These are phyloP conservation scores for Hedychridium roseum DNA, from an alignment of 2,888 invertebrate species.

Conservation along the genomic window DNA sequence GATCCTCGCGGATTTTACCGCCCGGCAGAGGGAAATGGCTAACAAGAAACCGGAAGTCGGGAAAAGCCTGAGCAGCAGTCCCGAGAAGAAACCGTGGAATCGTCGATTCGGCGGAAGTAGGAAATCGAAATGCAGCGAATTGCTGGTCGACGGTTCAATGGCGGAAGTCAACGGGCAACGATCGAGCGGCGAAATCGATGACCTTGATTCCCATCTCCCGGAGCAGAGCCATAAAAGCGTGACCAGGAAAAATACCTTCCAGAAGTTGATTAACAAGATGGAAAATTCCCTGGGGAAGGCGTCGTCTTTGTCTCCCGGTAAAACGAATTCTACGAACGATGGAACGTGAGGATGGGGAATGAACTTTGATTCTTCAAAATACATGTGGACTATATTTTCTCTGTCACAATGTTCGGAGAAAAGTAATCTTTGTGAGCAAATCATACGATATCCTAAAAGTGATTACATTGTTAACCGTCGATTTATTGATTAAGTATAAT, in stretches of 20 bases:
- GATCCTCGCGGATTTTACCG: slow-evolving; percentile 45
- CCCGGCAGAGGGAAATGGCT: slow-evolving; percentile 34
- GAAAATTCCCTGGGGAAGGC: slow-evolving; percentile 47
- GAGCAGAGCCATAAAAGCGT: slow-evolving; percentile 21
- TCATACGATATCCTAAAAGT: no score
- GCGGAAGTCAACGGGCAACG: no score
- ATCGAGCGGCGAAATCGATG: slow-evolving; percentile 18
- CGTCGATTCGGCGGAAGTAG: slow-evolving; percentile 41
- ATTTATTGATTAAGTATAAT: no score
- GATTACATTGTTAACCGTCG: no score
- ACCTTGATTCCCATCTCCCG: no score
- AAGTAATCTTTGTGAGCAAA: no score
- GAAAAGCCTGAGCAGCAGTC: not conserved
- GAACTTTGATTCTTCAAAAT: no score
- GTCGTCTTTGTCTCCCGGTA: slow-evolving; percentile 14
- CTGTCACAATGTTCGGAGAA: no score
- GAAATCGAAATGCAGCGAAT: slow-evolving; percentile 20
- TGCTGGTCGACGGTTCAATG: no score
- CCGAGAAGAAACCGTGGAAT: slow-evolving; percentile 48
- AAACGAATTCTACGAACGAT: slow-evolving; percentile 14
- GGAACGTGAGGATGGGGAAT: no score
- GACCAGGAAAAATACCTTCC: slow-evolving; percentile 45
- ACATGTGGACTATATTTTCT: no score
- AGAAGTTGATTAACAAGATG: slow-evolving; percentile 53
- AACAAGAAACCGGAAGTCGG: slow-evolving; percentile 13